Conservation (phyloP, 1,140 invertebrate species). For the Saccostrea glomerata region DNA sequence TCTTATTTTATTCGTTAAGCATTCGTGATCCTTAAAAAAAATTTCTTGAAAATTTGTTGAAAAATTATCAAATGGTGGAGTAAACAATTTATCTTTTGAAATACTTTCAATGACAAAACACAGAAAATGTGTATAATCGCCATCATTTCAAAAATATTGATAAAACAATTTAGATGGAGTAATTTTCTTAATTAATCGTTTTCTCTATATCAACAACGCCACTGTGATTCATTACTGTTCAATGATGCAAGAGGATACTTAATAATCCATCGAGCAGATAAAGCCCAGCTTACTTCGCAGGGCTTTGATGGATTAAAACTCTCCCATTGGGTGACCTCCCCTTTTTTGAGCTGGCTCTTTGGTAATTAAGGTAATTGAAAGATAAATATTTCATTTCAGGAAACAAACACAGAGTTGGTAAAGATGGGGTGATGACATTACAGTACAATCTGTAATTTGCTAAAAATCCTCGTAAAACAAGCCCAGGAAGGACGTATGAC, state of each 20-base stretch:
- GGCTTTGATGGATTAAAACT: slow-evolving; percentile 28
- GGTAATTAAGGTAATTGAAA: slow-evolving; percentile 35
- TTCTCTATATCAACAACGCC: neutral
- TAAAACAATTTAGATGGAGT: slow-evolving; percentile 14
- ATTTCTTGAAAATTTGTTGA: no score
- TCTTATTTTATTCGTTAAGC: neutral
- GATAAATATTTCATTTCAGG: slow-evolving; percentile 35
- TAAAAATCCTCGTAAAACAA: slow-evolving; percentile 23
- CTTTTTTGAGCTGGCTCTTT: slow-evolving; percentile 18
- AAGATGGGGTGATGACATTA: slow-evolving; percentile 26
- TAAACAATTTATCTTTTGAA: neutral
- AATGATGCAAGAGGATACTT: slow-evolving; percentile 38
- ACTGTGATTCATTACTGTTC: slow-evolving; percentile 29
- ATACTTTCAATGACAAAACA: neutral
- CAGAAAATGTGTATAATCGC: neutral
- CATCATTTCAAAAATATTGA: neutral
- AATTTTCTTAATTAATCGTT: slow-evolving; percentile 29
- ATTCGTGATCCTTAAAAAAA: neutral
- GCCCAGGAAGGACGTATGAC: neutral
- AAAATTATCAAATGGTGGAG: no score
- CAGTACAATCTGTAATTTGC: slow-evolving; percentile 14
- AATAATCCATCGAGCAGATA: slow-evolving; percentile 9
- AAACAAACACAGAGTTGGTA: slow-evolving; percentile 10
- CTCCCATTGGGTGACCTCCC: slow-evolving; percentile 29
- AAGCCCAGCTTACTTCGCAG: neutral